phyloP scores from a whole-genome alignment of 2,113 vertebrate species.

The Urocolius indicus region DNA sequence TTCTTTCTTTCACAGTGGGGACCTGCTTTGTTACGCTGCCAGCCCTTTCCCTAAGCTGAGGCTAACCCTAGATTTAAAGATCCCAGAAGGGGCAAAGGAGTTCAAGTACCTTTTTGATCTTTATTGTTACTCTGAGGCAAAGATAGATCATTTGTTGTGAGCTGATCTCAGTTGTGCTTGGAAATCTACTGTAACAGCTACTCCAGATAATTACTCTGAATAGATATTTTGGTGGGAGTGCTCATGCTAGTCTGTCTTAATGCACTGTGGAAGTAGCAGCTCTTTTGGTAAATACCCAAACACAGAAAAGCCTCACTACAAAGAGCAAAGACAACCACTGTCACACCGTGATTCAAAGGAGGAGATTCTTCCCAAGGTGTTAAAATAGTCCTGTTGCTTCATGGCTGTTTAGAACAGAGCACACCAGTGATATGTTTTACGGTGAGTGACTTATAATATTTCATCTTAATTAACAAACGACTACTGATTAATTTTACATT shows the following conservation, averaged over 20 bases:
- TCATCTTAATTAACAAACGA: constrained; percentile 47
- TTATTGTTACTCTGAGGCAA: not conserved
- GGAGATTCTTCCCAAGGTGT: not conserved
- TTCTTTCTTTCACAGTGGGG: not conserved
- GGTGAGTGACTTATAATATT: constrained; percentile 30
- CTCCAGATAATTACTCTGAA: not conserved
- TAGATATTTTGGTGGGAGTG: not conserved
- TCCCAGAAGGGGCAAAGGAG: not conserved
- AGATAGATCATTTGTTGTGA: not conserved
- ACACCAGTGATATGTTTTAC: constrained; percentile 28
- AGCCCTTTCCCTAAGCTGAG: not conserved
- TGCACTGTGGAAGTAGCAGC: not conserved
- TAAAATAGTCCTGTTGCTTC: not conserved
- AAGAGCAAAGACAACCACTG: not conserved
- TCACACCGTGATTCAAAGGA: not conserved
- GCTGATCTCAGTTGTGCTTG: not conserved
- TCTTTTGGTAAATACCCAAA: not conserved
- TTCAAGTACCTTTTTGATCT: not conserved
- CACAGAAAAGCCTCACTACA: not conserved
- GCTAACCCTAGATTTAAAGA: not conserved
- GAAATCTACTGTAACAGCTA: constrained; percentile 1
- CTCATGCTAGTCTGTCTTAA: not conserved
- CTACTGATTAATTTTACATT: constrained; percentile 53
- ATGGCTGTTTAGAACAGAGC: constrained; percentile 12
- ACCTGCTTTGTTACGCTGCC: not conserved